A percentile compares a stretch with the other conserved stretches of the same genome.
Conservation (phyloP, 1,140 invertebrate genomes). For the Drosophila bocki region DNA sequence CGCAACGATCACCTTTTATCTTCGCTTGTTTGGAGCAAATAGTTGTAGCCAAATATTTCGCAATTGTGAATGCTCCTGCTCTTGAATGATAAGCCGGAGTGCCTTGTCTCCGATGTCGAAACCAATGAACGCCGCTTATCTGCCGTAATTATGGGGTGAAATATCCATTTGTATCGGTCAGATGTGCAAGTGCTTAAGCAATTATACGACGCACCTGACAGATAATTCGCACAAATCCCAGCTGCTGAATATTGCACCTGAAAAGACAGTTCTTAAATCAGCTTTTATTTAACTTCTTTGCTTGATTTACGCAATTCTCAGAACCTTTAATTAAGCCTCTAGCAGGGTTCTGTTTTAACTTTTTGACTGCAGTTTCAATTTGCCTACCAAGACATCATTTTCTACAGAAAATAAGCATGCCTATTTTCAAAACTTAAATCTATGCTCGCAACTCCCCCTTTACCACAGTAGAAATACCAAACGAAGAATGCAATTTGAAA, state of each 20-base stretch:
- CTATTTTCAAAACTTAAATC: background rate
- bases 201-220: background rate
- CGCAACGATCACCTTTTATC: constrained; percentile 62
- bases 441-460: background rate
- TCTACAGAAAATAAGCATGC: background rate
- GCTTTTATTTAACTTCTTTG: background rate
- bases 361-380: too few relatives aligned
- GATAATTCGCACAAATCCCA: constrained; percentile 8
- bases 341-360: background rate
- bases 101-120: constrained; percentile 26
- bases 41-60: constrained; percentile 59
- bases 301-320: background rate
- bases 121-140: constrained; percentile 41
- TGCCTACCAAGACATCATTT: background rate
- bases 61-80: constrained; percentile 38
- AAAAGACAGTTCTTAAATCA: background rate
- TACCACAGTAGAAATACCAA: constrained; percentile 16
- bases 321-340: background rate
- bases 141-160: constrained; percentile 6
- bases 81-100: constrained; percentile 26
- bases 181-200: constrained; percentile 28
- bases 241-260: background rate
- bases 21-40: constrained; percentile 48
- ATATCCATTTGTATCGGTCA: constrained; percentile 27
- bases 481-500: constrained; percentile 73